Conservation (phyloP, 2,797 vertebrate species). For the Gymnocypris eckloni region DNA sequence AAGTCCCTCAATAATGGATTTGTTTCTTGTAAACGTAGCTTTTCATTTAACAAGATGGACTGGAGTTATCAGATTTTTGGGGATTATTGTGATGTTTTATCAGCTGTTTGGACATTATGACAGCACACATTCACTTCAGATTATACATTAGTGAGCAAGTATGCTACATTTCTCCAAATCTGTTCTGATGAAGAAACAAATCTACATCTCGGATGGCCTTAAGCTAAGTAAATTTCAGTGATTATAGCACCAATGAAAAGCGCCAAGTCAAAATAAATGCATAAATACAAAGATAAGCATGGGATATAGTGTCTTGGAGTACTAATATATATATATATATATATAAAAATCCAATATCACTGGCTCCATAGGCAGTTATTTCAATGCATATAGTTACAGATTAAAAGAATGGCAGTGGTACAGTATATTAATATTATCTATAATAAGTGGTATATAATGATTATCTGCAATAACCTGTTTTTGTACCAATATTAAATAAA, state of each 20-base stretch:
- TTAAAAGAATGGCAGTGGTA: not conserved
- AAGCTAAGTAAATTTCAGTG: not conserved
- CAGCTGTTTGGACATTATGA: not conserved
- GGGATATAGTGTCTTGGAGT: not conserved
- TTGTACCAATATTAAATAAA: slow-evolving; percentile 1
- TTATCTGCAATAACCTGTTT: not conserved
- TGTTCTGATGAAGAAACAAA: not conserved
- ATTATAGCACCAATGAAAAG: not conserved
- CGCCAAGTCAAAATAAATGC: not conserved
- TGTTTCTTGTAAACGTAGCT: not conserved
- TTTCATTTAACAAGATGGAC: not conserved
- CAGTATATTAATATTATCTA: not conserved
- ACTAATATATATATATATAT: not conserved
- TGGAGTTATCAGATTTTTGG: not conserved
- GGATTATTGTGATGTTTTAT: not conserved
- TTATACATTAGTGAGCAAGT: not conserved
- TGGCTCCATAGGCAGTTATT: not conserved
- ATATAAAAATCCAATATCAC: too few relatives aligned
- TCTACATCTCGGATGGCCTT: not conserved
- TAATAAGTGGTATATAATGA: not conserved
- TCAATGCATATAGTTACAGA: not conserved
- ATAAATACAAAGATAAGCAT: not conserved
- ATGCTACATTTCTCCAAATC: not conserved
- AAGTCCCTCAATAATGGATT: not conserved
- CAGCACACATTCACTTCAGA: not conserved